phyloP scores from a whole-genome alignment of 1,140 invertebrate species.

The Brachionus rotundiformis region DNA sequence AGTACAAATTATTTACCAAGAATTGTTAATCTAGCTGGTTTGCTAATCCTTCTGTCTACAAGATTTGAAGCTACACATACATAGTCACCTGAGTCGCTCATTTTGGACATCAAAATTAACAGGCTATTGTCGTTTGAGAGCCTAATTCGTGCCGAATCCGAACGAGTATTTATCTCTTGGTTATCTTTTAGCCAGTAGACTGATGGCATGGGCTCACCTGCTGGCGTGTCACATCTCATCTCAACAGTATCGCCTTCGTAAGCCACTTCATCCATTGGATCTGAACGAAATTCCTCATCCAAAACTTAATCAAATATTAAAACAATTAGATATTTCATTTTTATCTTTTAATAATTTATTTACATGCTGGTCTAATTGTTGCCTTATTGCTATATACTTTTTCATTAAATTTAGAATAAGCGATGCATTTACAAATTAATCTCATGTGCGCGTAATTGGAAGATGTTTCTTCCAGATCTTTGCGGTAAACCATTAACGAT shows the following conservation, averaged over 20 bases:
- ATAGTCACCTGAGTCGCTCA: constrained; percentile 28
- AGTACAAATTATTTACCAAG: background rate
- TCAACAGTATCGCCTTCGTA: constrained; percentile 45
- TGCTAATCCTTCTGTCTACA: constrained; percentile 34
- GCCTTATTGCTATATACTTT: constrained; percentile 40
- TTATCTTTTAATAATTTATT: background rate
- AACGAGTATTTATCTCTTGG: constrained; percentile 13
- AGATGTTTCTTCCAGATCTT: background rate
- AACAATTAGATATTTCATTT: background rate
- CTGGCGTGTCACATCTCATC: constrained; percentile 26
- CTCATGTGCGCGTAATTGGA: background rate
- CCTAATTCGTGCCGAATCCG: constrained; percentile 35
- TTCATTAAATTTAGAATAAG: constrained; percentile 36
- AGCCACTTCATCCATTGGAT: constrained; percentile 36
- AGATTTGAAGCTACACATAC: constrained; percentile 37
- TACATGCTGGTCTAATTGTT: constrained; percentile 18
- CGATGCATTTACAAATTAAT: constrained; percentile 34
- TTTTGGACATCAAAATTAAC: constrained; percentile 22
- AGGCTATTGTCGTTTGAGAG: constrained; percentile 45
- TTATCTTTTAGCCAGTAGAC: constrained; percentile 48
- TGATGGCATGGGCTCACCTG: constrained; percentile 18
- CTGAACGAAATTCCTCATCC: constrained; percentile 37
- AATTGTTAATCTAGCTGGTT: constrained; percentile 37
- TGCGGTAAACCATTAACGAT: background rate
- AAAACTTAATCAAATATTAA: background rate